Base-by-base conservation (phyloP, 2,888 invertebrate genomes). In the Pseudococcus jackbeardsleyi region DNA sequence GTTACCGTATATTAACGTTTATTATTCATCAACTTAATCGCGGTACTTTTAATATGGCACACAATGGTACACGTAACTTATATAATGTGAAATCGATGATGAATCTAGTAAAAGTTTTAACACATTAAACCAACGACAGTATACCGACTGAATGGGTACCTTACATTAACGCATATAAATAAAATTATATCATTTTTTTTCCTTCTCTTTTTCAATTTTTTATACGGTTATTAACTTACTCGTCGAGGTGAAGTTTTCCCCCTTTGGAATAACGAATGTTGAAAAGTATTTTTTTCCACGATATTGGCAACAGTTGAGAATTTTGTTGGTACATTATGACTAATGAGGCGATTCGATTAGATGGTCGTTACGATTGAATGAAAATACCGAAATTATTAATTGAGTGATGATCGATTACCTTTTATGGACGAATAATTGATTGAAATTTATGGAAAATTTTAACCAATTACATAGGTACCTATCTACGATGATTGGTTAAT, bases 21-120 rank as follows among this genome's bases (percentile, higher is more conserved):
- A 82, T 82, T 82, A 82, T 82, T 82, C 79, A 82, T 82, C 79
- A 46, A 46, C 19, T 82, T 82, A 82, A 82, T 82, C 79, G 33
- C 22, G 46, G 15, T 64, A 46, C 46, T 82, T 82, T 82, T 82
- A 42, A 82, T 82, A 33, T 82, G 79, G 79, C 79, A 82, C 79
- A 82, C 46, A 82, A 19, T 82, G 79, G 79, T 82, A 82, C 79
- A 82, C 79, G 79, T 42, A 39, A 64, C 64, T 8, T 22, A 26
- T 9, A 42, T 82, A 82, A 82, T 82, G 79, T 46, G 46, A 82
- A 82, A 82, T 82, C 79, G 79, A 82, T 77, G 39, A 42, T 22
- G 79, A 82, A 82, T 82, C 79, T 46, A 46, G 19, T 82, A 19
- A 82, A 82, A 82, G n/a, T 82, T 82, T 82, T 82, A 82, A 77